Evolutionary conservation across 2,797 vertebrate genomes (phyloP), one percentile per base, ranked within the genome.

Genomic region (Garrulus glandarius): DNA sequence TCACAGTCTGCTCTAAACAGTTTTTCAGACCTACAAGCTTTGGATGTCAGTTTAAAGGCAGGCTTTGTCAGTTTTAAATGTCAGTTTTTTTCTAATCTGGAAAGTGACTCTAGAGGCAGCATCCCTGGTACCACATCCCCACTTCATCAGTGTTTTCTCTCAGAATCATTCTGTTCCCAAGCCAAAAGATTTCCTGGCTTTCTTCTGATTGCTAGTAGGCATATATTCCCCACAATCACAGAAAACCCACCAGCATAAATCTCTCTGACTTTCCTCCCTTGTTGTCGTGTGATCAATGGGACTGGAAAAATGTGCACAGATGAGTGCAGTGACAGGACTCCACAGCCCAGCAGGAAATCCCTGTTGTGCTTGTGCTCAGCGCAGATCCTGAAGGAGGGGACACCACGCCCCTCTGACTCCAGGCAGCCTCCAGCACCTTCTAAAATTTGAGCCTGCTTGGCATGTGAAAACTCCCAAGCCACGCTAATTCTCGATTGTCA

Each of bases 291-390:
- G 77, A 61, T 41, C 61, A 69, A 32, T 10, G 26, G 32, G 8
- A 27, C 16, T 10, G 37, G 41, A 61, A 65, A 41, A 69, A 61
- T 5, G 5, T 29, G 17, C 32, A 13, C 10, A 57, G 29, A 13
- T 26, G 74, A 56, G 15, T 6, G 20, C 32, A 41, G 27, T 3
- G 39, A 44, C 19, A 53, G 61, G n/a, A 50, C 18, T 72, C 29
- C 32, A 8, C 34, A 78, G 49, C 5, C 20, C 46, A 34, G 5
- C n/a, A 32, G 36, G 23, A 41, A 22, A 57, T 24, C 63, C 11
- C 41, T 1, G 3, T 4, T 3, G 1, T 27, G 50, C 21, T 9
- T 11, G 4, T 16, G 37, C 37, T 60, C 44, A n/a, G 64, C 0
- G 1, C 27, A 27, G 60, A n/a, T 19, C 32, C 26, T 10, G 43